A percentile compares a stretch with the other conserved stretches of the same genome.
These are phyloP conservation scores for Nesogale talazaci DNA, from an alignment of 2,113 vertebrate species.

Conservation along the genomic window DNA sequence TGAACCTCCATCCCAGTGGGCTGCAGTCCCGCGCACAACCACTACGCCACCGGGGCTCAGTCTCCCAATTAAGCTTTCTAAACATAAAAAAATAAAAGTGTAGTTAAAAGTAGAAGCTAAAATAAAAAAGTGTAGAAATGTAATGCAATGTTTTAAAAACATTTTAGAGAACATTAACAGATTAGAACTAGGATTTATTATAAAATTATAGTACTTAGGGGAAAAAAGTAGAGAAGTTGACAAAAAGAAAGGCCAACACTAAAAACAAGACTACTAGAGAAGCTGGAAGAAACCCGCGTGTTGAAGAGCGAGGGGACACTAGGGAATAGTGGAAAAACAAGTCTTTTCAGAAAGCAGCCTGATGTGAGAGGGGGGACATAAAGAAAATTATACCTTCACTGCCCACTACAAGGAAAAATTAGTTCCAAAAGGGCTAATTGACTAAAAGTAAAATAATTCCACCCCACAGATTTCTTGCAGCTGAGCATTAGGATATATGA, in stretches of 20 bases:
- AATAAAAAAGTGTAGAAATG: no score
- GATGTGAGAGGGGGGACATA: neutral
- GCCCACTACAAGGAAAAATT: neutral
- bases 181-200: neutral
- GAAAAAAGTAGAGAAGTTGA: neutral
- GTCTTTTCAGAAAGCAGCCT: constrained; percentile 1
- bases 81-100: constrained; percentile 24
- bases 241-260: neutral
- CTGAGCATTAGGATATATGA: no score
- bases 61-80: neutral
- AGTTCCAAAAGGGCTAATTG: neutral
- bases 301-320: neutral
- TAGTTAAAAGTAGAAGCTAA: neutral
- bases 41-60: no score
- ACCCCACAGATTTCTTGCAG: no score
- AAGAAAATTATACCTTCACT: no score
- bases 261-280: neutral
- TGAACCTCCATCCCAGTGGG: no score
- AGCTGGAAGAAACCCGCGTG: neutral
- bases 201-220: neutral
- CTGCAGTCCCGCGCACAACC: no score
- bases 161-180: neutral
- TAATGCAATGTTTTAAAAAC: no score
- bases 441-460: neutral
- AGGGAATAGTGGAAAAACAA: neutral